Conservation (phyloP, 2,113 vertebrate genomes). For the Poeciliopsis prolifica region DNA sequence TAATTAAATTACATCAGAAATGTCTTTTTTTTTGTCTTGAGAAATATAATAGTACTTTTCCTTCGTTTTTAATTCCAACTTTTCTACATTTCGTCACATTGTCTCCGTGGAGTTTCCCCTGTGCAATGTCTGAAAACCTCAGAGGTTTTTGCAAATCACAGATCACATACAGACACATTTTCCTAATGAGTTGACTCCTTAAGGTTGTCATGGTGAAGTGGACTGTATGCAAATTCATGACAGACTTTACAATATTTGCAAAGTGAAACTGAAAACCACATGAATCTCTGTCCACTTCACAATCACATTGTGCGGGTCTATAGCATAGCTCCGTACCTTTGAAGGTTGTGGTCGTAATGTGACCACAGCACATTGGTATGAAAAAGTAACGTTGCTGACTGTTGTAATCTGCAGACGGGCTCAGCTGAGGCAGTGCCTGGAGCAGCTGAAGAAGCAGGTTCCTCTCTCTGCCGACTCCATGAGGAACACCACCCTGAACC, state of each 20-base stretch:
- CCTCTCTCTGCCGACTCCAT: slow-evolving; percentile 82
- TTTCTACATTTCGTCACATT: not conserved
- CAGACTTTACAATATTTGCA: too few species aligned
- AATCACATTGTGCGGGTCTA: not conserved
- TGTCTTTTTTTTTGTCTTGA: not conserved
- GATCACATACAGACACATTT: too few species aligned
- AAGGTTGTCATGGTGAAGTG: too few species aligned
- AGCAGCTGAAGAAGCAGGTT: slow-evolving; percentile 92
- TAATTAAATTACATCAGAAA: too few species aligned
- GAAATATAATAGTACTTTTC: not conserved
- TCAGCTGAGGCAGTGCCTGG: slow-evolving; percentile 88
- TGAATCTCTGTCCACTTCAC: not conserved
- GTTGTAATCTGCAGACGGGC: slow-evolving; percentile 81
- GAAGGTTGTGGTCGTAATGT: not conserved
- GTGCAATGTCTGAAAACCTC: not conserved
- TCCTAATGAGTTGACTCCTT: too few species aligned
- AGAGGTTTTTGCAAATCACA: too few species aligned
- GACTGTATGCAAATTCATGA: too few species aligned
- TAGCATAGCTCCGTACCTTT: not conserved
- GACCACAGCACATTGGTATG: too few species aligned
- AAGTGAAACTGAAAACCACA: too few species aligned
- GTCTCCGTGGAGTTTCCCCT: not conserved
- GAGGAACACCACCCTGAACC: slow-evolving; percentile 89
- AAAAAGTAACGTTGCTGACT: not conserved
- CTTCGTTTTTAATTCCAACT: not conserved